Evolutionary conservation across 2,113 vertebrate genomes (phyloP), one percentile per base, ranked within the genome.

Genomic region (Scatophagus argus): DNA sequence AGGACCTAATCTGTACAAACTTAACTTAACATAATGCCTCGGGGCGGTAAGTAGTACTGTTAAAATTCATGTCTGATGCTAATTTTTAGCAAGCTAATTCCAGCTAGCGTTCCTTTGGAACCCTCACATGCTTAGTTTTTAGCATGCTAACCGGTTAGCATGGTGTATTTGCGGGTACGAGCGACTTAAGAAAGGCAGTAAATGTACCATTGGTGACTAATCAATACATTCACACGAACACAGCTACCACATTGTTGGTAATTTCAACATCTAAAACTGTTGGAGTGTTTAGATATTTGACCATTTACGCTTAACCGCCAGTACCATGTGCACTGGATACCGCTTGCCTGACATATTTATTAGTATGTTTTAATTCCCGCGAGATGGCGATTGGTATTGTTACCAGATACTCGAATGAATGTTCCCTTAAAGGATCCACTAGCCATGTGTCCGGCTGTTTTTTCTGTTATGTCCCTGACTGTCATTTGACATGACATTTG

Each of bases 21-120:
- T 10, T 62, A 4, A 21, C 10, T 41, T 55, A 34, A 61, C 58
- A 91, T 39, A 44, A 95, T 95, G 94, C 94, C 94, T 27, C 91
- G 94, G 68, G 94, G 94, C 58, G 94, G 94, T 95, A 75, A 93
- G 94, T 91, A 19, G 56, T 60, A 17, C 2, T 1, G 23, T 2
- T 16, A 9, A n/a, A 11, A 2, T 17, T 38, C 8, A 27, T 7
- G 17, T 31, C 13, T 6, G 11, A 61, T 36, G 41, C 11, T 49
- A 32, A 16, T 44, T 52, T 74, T 64, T 44, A 60, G 61, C n/a
- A 60, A 54, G 66, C 59, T 65, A 72, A 46, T 13, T 64, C 4
- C 13, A 39, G 87, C 79, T 84, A 80, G 78, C 76, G 16, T 38
- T 39, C 51, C 43, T 8, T 19, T 74, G 66, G 19, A 83, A 65